Evolutionary conservation across 1,140 invertebrate species (phyloP), one percentile per base, ranked within the genome.

Genomic region (Panagrolaimus sp.): DNA sequence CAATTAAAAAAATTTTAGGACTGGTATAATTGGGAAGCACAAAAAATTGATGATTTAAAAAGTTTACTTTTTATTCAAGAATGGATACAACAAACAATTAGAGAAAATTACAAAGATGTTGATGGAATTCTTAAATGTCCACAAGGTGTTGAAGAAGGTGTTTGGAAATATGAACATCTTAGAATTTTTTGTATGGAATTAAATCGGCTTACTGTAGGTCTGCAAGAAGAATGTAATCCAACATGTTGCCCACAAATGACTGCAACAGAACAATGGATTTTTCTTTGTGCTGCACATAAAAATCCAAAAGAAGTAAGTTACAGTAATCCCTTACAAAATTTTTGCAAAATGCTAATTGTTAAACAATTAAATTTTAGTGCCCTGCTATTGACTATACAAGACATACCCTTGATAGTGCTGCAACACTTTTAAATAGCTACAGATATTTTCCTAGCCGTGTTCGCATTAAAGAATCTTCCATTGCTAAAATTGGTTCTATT

Each of bases 161-260:
- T 98, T 9, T 99, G 96, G 96, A 99, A 99, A 86, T 99, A 99
- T 85, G 96, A 99, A 87, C 96, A 99, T 87, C 87, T 99, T 44
- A 88, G 91, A 87, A 90, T 85, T 66, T 63, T 78, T 45, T 67
- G 66, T 51, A 77, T 74, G 92, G 95, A 98, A 85, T 84, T 99
- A 27, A 98, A 98, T 87, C 94, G 93, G 53, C 85, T 99, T 69
- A 94, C 96, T 45, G 94, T 98, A 0, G 85, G 89, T 89, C 76
- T 88, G 61, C 91, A 97, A 86, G 89, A 88, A 75, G 94, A 98
- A 85, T 98, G 96, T 85, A 91, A 92, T 79, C 93, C 96, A 23
- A 91, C 93, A 73, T 93, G 89, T 3, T 99, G 96, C 84, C 93
- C 90, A 51, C 95, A 99, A 86, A 99, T 99, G 96, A 99, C 96